Evolutionary conservation across 2,113 vertebrate genomes (phyloP).

Genomic region (Myrmophylax atrothorax): DNA sequence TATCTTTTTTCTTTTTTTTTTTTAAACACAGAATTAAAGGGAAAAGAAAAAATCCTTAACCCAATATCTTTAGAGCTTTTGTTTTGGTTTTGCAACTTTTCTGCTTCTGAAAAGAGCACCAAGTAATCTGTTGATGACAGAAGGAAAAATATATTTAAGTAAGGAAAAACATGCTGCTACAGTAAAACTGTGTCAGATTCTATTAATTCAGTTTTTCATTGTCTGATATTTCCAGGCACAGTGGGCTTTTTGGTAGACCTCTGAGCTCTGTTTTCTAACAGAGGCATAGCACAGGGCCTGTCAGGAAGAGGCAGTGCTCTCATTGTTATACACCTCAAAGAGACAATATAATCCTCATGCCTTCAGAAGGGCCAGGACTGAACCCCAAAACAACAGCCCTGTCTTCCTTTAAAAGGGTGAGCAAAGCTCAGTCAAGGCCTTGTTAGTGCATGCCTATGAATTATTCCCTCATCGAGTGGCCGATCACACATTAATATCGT

Average conservation of each 20-base stretch:
- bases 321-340: conserved; percentile 67
- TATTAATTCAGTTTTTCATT: conserved; percentile 73
- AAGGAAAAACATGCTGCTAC: conserved; percentile 68
- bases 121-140: conserved; percentile 64
- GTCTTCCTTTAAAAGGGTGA: conserved; percentile 37
- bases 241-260: conserved; percentile 77
- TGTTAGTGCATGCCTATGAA: conserved; percentile 22
- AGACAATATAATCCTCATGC: conserved; percentile 42
- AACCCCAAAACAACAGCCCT: conserved; percentile 64
- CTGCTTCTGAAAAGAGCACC: conserved; percentile 47
- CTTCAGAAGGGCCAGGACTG: conserved; percentile 46
- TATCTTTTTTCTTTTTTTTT: not conserved
- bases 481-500: conserved; percentile 31
- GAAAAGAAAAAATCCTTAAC: conserved; percentile 12
- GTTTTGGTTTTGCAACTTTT: conserved; percentile 67
- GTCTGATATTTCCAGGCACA: conserved; percentile 72
- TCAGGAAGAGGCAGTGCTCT: conserved; percentile 52
- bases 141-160: conserved; percentile 64
- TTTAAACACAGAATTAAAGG: conserved; percentile 40
- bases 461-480: conserved; percentile 33
- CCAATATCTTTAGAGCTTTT: conserved; percentile 63
- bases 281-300: conserved; percentile 67
- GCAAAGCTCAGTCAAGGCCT: conserved; percentile 45
- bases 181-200: conserved; percentile 70
- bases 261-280: conserved; percentile 74